Evolutionary conservation across 1,140 invertebrate genomes (phyloP).

Genomic region (Listronotus oregonensis): DNA sequence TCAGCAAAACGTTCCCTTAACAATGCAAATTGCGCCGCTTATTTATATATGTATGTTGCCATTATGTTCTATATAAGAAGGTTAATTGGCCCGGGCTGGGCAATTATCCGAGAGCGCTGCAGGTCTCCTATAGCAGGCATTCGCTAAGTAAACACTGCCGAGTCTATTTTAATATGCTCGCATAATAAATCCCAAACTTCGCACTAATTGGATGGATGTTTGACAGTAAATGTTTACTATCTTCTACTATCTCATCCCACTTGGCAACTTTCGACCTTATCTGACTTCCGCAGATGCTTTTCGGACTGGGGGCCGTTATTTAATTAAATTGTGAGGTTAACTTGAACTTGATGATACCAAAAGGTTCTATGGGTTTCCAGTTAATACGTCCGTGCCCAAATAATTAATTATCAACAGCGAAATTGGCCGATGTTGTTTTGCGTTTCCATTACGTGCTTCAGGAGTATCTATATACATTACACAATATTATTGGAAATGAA

Average conservation of each 20-base stretch:
- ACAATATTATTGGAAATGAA: no score
- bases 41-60: slow-evolving; percentile 30
- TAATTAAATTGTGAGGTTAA: slow-evolving; percentile 18
- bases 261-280: slow-evolving; percentile 34
- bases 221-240: slow-evolving; percentile 40
- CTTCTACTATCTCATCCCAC: slow-evolving; percentile 36
- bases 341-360: slow-evolving; percentile 3
- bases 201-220: slow-evolving; percentile 45
- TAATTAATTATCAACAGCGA: neutral
- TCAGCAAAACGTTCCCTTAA: slow-evolving; percentile 15
- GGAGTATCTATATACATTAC: no score
- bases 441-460: no score
- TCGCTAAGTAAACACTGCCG: slow-evolving; percentile 34
- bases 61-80: slow-evolving; percentile 34
- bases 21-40: slow-evolving; percentile 21
- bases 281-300: slow-evolving; percentile 35
- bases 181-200: slow-evolving; percentile 41
- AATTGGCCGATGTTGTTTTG: neutral
- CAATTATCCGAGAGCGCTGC: slow-evolving; percentile 28
- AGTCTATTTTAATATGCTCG: slow-evolving; percentile 41
- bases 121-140: slow-evolving; percentile 7
- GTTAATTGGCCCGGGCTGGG: slow-evolving; percentile 29
- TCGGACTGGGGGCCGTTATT: slow-evolving; percentile 8
- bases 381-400: neutral
- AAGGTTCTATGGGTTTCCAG: no score